phyloP scores from a whole-genome alignment of 2,888 invertebrate genomes.

The Folsomia manolachei region DNA sequence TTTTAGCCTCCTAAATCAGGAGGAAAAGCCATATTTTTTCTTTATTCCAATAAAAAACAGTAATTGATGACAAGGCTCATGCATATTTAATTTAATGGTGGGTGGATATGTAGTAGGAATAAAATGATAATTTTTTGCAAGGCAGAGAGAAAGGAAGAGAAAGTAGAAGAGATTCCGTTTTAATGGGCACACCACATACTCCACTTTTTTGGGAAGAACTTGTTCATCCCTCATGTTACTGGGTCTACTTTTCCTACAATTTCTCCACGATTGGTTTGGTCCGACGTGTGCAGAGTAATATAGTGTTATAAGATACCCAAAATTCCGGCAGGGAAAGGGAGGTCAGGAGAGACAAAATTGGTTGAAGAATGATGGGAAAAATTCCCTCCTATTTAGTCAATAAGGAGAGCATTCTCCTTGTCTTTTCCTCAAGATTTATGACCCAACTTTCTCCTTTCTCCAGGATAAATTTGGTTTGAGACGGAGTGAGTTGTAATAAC shows the following conservation, averaged over 20 bases:
- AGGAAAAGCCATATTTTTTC: slow-evolving; percentile 16
- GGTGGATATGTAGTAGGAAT: slow-evolving; percentile 14
- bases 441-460: slow-evolving; percentile 8
- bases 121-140: slow-evolving; percentile 23
- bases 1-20: slow-evolving; percentile 11
- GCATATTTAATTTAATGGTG: slow-evolving; percentile 24
- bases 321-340: background rate
- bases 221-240: too few species aligned
- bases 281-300: background rate
- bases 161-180: slow-evolving; percentile 10
- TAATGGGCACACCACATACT: slow-evolving; percentile 6
- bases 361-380: slow-evolving; percentile 22
- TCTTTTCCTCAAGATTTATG: slow-evolving; percentile 19
- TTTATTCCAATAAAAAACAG: slow-evolving; percentile 19
- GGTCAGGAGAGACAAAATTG: slow-evolving; percentile 6
- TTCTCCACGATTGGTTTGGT: too few species aligned
- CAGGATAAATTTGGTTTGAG: background rate
- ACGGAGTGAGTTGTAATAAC: background rate
- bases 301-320: background rate
- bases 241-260: background rate
- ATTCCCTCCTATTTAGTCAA: slow-evolving; percentile 25
- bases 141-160: background rate
- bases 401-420: slow-evolving; percentile 23
- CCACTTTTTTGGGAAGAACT: background rate
- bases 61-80: slow-evolving; percentile 23